Evolutionary conservation across 2,113 vertebrate genomes (phyloP), one percentile per base, ranked within the genome.

Genomic region (Sialia sialis): DNA sequence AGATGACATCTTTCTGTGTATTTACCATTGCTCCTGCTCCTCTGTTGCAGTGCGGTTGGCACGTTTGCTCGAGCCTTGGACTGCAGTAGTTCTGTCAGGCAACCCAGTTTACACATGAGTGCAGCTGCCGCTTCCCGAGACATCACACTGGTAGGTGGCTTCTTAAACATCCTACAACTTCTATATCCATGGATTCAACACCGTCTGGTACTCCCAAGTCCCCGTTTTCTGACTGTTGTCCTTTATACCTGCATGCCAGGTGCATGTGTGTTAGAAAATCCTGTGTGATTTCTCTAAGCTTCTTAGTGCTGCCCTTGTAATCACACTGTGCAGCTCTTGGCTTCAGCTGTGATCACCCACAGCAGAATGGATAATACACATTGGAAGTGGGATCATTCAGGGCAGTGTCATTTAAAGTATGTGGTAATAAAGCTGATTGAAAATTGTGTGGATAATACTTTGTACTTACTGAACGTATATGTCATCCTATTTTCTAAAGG

Each of bases 21-120:
- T 75, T 87, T 30, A 85, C 52, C 94, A 15, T 69, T 54, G 75
- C 6, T 86, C 11, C 54, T 72, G 34, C 75, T 87, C 43, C 49
- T 87, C 43, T 84, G 4, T 94, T 89, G 59, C 92, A 99, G 99
- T 72, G 99, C 99, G 67, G 99, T 99, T 23, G 99, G 99, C 82
- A 99, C 99, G 0, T 99, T 99, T 81, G 99, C 99, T 66, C 98
- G 99, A 73, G 99, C 99, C 23, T 85, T 99, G 91, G 99, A 99
- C 95, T 99, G 99, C 97, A 99, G 99, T 96, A 99, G 99, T 92
- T 99, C 99, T 4, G 98, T 99, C 88, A 97, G 99, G 95, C 99
- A 99, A 87, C 99, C 99, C 18, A 99, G 99, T 95, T 97, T 99
- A 97, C 99, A 99, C 95, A 99, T 99, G 99, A 99, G 99, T 19